Evolutionary conservation across 2,888 invertebrate species (phyloP).

Genomic region (Acanthococcus lagerstroemiae): DNA sequence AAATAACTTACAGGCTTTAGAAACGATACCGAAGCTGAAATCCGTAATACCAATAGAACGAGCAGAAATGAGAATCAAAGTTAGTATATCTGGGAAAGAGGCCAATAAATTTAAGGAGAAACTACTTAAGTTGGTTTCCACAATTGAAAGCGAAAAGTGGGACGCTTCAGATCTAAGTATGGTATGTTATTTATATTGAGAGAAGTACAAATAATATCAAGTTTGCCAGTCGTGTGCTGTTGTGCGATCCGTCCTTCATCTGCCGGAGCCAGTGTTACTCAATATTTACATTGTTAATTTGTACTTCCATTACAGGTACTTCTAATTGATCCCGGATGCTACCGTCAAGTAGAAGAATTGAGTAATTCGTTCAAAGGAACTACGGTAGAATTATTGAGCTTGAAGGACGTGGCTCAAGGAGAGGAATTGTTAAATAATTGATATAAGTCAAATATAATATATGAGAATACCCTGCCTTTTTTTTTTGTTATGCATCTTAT

Average conservation of each 20-base stretch:
- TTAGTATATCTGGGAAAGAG: slow-evolving; percentile 68
- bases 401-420: slow-evolving; percentile 83
- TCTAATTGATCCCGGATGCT: slow-evolving; percentile 56
- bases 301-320: slow-evolving; percentile 42
- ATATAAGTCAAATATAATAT: background rate
- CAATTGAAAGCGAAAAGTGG: slow-evolving; percentile 78
- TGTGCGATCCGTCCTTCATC: background rate
- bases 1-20: slow-evolving; percentile 45
- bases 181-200: slow-evolving; percentile 56
- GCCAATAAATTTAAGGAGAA: slow-evolving; percentile 75
- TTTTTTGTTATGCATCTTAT: background rate
- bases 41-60: slow-evolving; percentile 80
- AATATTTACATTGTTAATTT: too few species aligned
- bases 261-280: too few species aligned
- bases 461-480: background rate
- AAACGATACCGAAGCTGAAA: slow-evolving; percentile 78
- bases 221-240: background rate
- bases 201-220: background rate
- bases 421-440: slow-evolving; percentile 52
- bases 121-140: slow-evolving; percentile 60
- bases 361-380: slow-evolving; percentile 72
- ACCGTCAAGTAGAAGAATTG: slow-evolving; percentile 76
- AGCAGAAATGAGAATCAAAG: slow-evolving; percentile 86
- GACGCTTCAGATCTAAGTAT: slow-evolving; percentile 69
- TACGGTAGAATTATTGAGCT: slow-evolving; percentile 74